phyloP scores from a whole-genome alignment of 2,113 vertebrate genomes.

The Malurus elegans region DNA sequence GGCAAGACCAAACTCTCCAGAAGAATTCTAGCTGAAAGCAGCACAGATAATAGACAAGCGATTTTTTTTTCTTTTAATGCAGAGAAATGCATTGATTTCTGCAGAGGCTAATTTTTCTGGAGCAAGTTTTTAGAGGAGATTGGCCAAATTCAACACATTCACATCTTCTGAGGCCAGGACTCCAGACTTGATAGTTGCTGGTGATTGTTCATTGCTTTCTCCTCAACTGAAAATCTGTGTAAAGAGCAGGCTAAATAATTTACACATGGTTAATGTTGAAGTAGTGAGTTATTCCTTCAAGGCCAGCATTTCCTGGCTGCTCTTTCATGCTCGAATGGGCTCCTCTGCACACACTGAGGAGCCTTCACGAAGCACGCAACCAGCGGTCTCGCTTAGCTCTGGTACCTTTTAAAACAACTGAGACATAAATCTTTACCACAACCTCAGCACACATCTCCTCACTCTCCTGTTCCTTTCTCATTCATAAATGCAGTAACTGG shows the following conservation, averaged over 20 bases:
- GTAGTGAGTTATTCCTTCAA: constrained; percentile 62
- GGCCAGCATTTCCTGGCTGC: constrained; percentile 48
- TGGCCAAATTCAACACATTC: background rate
- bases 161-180: background rate
- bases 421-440: background rate
- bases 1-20: background rate
- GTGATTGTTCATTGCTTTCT: constrained; percentile 1
- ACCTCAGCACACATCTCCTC: background rate
- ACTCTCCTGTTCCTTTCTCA: background rate
- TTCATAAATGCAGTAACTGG: background rate
- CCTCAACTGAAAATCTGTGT: constrained; percentile 9
- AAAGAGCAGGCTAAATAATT: constrained; percentile 70
- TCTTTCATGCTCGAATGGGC: constrained; percentile 25
- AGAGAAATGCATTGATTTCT: background rate
- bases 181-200: background rate
- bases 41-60: background rate
- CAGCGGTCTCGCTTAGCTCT: background rate
- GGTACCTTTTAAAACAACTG: background rate
- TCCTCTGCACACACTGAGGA: background rate
- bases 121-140: background rate
- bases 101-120: background rate
- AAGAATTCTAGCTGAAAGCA: background rate
- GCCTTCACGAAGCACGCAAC: background rate
- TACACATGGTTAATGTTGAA: constrained; percentile 70
- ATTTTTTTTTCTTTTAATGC: background rate